Conservation (phyloP, 2,113 vertebrate species). For the Pachypanchax playfairii region DNA sequence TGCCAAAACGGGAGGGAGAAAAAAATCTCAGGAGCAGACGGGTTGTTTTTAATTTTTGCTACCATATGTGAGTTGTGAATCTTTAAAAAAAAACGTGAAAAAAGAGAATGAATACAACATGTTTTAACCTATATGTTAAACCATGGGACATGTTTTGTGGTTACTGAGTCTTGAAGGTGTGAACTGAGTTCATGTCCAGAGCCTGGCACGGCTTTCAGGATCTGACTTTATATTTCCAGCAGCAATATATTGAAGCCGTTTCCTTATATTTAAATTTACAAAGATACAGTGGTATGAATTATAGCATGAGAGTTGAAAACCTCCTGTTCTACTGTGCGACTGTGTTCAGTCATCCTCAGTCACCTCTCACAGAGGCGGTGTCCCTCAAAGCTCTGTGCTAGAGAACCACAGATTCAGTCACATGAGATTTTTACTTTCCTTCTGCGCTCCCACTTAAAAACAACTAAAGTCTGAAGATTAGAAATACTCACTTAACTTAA, state of each 20-base stretch:
- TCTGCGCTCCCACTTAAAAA: too few species aligned
- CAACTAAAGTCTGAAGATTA: too few species aligned
- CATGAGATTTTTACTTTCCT: too few species aligned
- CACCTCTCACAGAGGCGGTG: too few species aligned
- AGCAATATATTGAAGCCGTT: neutral
- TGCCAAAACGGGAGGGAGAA: slow-evolving; percentile 49
- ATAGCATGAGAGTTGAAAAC: too few species aligned
- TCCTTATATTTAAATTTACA: neutral
- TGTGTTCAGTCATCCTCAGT: too few species aligned
- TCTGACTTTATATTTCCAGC: neutral
- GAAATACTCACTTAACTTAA: too few species aligned
- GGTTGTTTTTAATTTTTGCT: slow-evolving; percentile 29
- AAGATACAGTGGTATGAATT: too few species aligned
- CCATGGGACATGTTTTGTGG: neutral
- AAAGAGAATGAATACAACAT: neutral
- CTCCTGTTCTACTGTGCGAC: too few species aligned
- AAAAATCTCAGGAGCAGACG: slow-evolving; percentile 23
- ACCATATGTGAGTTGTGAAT: slow-evolving; percentile 11
- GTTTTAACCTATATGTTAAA: slow-evolving; percentile 5
- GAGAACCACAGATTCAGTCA: too few species aligned
- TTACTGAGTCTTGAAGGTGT: slow-evolving; percentile 1
- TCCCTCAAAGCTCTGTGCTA: too few species aligned
- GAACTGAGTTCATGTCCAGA: too few species aligned
- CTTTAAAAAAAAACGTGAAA: slow-evolving; percentile 7
- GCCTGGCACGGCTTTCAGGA: neutral